Evolutionary conservation across 2,797 vertebrate species (phyloP).

Genomic region (Delichon dasypus): DNA sequence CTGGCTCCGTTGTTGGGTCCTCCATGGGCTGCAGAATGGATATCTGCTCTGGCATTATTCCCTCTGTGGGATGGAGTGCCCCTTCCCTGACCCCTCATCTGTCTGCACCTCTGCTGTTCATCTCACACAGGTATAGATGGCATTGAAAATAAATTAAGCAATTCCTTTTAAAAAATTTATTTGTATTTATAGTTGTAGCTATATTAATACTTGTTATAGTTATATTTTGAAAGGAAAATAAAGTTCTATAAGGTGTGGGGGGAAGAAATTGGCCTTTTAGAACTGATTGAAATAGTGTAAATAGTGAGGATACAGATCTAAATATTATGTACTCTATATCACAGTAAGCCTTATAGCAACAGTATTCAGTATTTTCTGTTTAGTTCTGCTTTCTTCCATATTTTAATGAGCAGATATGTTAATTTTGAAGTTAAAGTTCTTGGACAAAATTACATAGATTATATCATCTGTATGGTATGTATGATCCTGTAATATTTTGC

Average conservation of each 20-base stretch:
- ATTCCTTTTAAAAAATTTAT: not conserved
- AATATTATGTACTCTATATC: not conserved
- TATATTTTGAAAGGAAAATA: not conserved
- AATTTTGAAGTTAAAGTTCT: not conserved
- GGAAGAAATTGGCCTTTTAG: not conserved
- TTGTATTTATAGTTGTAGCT: not conserved
- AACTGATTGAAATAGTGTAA: not conserved
- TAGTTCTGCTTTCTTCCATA: not conserved
- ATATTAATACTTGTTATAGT: not conserved
- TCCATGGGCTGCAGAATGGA: not conserved
- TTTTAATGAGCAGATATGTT: not conserved
- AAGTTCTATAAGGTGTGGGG: not conserved
- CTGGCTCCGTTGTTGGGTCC: not conserved
- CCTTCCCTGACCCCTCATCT: not conserved
- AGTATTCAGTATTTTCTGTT: not conserved
- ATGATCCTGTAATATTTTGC: not conserved
- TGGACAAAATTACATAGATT: not conserved
- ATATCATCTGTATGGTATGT: no score
- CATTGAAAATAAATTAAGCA: not conserved
- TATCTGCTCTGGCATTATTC: not conserved
- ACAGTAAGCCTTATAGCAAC: not conserved
- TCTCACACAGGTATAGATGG: fast-evolving
- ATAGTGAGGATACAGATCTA: not conserved
- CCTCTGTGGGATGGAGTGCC: fast-evolving
- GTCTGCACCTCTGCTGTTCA: not conserved